Conservation (phyloP, 2,797 vertebrate species). For the Basileuterus tristriatus region DNA sequence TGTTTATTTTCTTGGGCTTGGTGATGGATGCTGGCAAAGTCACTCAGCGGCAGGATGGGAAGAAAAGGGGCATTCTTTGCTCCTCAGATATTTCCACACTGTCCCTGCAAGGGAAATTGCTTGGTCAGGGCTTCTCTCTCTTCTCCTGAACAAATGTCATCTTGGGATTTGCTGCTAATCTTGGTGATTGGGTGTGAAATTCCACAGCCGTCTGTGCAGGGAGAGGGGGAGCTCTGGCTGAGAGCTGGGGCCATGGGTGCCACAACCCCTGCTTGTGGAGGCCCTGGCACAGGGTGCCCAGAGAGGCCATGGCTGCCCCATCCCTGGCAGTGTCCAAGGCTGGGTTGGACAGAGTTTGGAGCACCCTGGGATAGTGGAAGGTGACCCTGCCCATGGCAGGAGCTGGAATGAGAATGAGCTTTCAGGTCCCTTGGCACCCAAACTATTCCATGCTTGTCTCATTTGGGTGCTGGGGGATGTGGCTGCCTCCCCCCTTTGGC, state of each 20-base stretch:
- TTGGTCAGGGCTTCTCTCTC: constrained; percentile 60
- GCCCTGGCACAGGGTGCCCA: background rate
- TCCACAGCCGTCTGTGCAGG: constrained; percentile 20
- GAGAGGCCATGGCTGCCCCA: background rate
- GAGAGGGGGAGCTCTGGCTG: background rate
- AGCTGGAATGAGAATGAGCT: accelerated
- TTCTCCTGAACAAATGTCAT: constrained; percentile 37
- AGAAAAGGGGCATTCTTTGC: constrained; percentile 66
- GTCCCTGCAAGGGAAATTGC: constrained; percentile 25
- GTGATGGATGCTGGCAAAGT: constrained; percentile 54
- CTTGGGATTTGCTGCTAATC: constrained; percentile 44
- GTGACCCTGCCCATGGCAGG: background rate
- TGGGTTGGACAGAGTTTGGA: accelerated
- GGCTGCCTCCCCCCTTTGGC: background rate
- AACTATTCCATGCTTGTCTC: background rate
- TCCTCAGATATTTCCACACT: constrained; percentile 41
- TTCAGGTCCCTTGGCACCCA: background rate
- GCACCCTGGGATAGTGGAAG: background rate
- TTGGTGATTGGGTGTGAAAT: constrained; percentile 62
- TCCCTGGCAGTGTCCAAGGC: background rate
- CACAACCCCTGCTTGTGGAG: background rate
- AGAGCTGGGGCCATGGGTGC: background rate
- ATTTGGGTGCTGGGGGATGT: background rate
- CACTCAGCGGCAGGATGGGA: background rate
- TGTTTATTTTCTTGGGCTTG: constrained; percentile 48